phyloP scores from a whole-genome alignment of 1,140 invertebrate species.

The Apis laboriosa region DNA sequence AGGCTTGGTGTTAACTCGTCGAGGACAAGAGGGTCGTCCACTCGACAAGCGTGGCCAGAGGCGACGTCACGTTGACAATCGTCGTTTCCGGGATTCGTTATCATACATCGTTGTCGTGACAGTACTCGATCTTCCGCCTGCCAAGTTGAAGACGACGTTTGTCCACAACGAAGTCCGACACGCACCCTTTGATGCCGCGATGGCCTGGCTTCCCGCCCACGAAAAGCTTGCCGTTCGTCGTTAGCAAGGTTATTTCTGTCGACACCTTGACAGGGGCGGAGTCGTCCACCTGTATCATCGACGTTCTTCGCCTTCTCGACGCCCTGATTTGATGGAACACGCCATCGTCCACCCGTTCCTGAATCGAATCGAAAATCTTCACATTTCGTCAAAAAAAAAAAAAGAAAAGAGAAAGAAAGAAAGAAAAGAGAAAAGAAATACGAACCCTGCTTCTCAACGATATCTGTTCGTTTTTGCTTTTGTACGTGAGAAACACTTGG shows the following conservation, averaged over 20 bases:
- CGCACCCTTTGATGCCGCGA: conserved; percentile 84
- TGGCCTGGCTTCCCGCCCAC: conserved; percentile 82
- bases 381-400: no score
- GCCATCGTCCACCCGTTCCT: conserved; percentile 82
- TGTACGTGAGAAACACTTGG: conserved; percentile 83
- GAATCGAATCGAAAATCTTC: neutral
- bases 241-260: conserved; percentile 71
- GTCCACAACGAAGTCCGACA: conserved; percentile 83
- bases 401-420: no score
- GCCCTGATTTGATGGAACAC: conserved; percentile 77
- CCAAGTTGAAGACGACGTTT: conserved; percentile 79
- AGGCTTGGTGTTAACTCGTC: conserved; percentile 51
- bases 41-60: conserved; percentile 36
- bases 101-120: conserved; percentile 81
- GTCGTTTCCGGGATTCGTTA: conserved; percentile 63
- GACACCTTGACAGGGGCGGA: conserved; percentile 72
- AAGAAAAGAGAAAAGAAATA: neutral
- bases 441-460: conserved; percentile 82
- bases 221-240: conserved; percentile 79
- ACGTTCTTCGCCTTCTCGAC: conserved; percentile 78
- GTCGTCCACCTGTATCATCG: conserved; percentile 83
- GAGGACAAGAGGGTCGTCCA: conserved; percentile 26
- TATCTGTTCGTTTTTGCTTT: conserved; percentile 74
- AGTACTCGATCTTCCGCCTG: conserved; percentile 78
- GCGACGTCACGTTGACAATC: conserved; percentile 60